Base-by-base conservation (phyloP, 2,888 invertebrate species). In the Trachelus iudaicus region DNA sequence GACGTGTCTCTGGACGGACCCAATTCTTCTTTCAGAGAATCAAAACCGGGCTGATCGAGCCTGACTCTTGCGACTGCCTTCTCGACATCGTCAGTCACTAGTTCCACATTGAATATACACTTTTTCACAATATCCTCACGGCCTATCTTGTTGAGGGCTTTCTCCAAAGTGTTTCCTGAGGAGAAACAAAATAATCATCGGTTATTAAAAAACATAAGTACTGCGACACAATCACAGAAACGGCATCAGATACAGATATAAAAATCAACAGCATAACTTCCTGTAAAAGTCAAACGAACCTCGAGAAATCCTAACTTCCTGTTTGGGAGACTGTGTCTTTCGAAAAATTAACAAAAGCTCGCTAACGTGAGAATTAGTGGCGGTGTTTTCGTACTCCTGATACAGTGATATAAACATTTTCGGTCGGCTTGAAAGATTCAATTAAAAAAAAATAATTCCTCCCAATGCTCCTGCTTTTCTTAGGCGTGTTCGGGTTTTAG, bases 61-160 rank as follows among this genome's bases (percentile, higher is more conserved):
- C 90, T 92, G 75, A 92, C 94, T 88, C 93, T 93, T 69, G 93
- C 94, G 74, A 94, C 93, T 74, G 94, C 92, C 84, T 92, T 92
- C 81, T 92, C 92, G 12, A 93, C 94, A 86, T 96, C 95, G 90
- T 96, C 96, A 0, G 96, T 96, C 1, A 96, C 96, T 31, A 95
- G 92, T 88, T 96, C 95, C n/a, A 96, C 93, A 87, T 96, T 96
- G 85, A 94, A 93, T 83, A 91, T 95, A 90, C 96, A 96, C 88
- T 95, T 95, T 79, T 95, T 94, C 1, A 97, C 96, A 84, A 97
- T 96, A 91, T 98, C 97, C 82, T 95, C 95, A 69, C 97, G 93
- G 73, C 95, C 95, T 77, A 98, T 97, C 89, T 95, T 94, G 81
- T 94, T 94, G 75, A 97, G 92, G 1, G 96, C 97, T 87, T 95